A percentile compares a stretch with the other conserved stretches of the same genome.
Conservation (phyloP, 1,140 invertebrate species). For the Zaprionus taronus region DNA sequence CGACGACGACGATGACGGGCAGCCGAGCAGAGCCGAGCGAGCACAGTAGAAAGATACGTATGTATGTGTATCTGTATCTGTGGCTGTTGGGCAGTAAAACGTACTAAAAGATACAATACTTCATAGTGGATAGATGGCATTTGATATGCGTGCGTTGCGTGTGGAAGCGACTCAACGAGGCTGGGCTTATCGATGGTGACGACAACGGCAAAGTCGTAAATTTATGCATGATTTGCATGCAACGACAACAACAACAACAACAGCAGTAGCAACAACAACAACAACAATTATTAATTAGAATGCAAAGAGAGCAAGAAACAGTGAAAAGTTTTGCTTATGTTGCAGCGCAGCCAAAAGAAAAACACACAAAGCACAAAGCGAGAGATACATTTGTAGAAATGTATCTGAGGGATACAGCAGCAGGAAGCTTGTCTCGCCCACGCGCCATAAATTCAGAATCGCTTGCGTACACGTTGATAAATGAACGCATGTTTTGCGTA, state of each 20-base stretch:
- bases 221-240: constrained; percentile 72
- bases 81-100: constrained; percentile 28
- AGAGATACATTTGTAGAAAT: constrained; percentile 8
- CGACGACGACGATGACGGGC: constrained; percentile 16
- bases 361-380: not conserved
- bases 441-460: constrained; percentile 68
- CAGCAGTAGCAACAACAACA: constrained; percentile 19
- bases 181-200: constrained; percentile 46
- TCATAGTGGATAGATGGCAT: constrained; percentile 42
- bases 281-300: constrained; percentile 60
- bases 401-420: constrained; percentile 38
- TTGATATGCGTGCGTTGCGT: constrained; percentile 63
- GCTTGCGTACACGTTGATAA: constrained; percentile 59
- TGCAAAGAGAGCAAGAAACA: constrained; percentile 42
- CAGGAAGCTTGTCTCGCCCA: constrained; percentile 62
- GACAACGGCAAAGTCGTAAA: constrained; percentile 36
- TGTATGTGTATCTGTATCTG: not conserved
- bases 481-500: constrained; percentile 76
- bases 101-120: constrained; percentile 64
- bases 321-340: constrained; percentile 32
- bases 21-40: constrained; percentile 25
- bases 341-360: constrained; percentile 15
- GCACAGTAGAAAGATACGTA: constrained; percentile 29
- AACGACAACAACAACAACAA: constrained; percentile 33
- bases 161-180: constrained; percentile 23